These are phyloP conservation scores for Aricia agestis DNA, from an alignment of 1,140 invertebrate species.

Conservation along the genomic window DNA sequence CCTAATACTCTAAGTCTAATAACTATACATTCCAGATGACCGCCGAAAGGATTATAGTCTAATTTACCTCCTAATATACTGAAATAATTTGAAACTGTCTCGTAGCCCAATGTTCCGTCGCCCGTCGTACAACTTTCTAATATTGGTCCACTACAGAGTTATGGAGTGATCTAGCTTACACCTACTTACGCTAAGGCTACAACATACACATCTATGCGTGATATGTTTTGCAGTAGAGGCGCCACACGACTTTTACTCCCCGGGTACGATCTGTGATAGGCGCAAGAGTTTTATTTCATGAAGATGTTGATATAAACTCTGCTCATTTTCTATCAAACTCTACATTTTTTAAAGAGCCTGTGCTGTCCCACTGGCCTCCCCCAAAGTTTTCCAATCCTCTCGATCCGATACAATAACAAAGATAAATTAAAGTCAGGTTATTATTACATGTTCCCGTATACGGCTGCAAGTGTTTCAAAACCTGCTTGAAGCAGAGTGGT, in stretches of 20 bases:
- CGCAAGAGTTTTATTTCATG: too few relatives aligned
- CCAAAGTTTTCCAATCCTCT: too few relatives aligned
- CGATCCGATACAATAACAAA: too few relatives aligned
- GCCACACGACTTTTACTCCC: conserved; percentile 45
- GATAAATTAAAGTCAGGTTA: too few relatives aligned
- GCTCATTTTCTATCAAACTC: too few relatives aligned
- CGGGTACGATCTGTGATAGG: background rate
- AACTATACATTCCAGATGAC: conserved; percentile 8
- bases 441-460: too few relatives aligned
- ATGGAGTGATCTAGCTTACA: conserved; percentile 69
- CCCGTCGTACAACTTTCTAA: conserved; percentile 71
- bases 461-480: too few relatives aligned
- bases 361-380: too few relatives aligned
- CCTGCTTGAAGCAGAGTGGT: too few relatives aligned
- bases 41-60: conserved; percentile 5
- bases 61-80: conserved; percentile 8
- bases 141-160: conserved; percentile 74
- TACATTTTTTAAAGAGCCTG: too few relatives aligned
- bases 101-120: conserved; percentile 18
- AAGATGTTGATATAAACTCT: too few relatives aligned
- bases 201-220: conserved; percentile 68
- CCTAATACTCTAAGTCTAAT: conserved; percentile 27
- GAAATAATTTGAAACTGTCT: background rate
- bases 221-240: conserved; percentile 73
- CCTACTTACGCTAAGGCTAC: conserved; percentile 67